A percentile compares a stretch with the other conserved stretches of the same genome.
Conservation (phyloP, 2,888 invertebrate species). For the Diarsia rubi region DNA sequence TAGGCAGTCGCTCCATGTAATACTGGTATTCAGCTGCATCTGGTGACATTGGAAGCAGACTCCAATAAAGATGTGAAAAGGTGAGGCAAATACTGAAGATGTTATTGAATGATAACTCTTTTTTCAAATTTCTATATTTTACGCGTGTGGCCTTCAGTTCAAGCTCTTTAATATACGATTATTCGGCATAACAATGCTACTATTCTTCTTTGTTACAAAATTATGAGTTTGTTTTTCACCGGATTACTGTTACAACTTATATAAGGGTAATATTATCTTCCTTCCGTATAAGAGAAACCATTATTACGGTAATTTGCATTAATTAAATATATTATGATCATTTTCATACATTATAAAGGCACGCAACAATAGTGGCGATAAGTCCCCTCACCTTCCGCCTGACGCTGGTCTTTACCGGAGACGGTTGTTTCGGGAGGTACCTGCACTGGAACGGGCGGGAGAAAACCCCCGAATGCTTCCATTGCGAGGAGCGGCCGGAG, state of each 20-base stretch:
- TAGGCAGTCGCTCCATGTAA: too few species aligned
- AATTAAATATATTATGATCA: neutral
- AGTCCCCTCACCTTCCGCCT: too few species aligned
- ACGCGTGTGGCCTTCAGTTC: conserved; percentile 11
- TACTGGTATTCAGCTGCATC: too few species aligned
- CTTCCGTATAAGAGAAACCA: neutral
- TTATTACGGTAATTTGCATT: neutral
- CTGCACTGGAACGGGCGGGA: too few species aligned
- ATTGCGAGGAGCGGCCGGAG: too few species aligned
- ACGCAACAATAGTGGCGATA: too few species aligned
- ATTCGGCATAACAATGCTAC: conserved; percentile 27
- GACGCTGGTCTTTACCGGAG: too few species aligned
- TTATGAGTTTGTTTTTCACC: conserved; percentile 46
- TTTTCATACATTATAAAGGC: neutral
- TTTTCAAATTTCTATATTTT: conserved; percentile 16
- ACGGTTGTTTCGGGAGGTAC: too few species aligned
- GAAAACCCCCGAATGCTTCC: too few species aligned
- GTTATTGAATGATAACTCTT: neutral
- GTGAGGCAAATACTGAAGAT: too few species aligned
- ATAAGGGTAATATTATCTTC: conserved; percentile 15
- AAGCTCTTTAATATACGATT: conserved; percentile 37
- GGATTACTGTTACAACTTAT: neutral
- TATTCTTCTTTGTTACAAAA: conserved; percentile 9
- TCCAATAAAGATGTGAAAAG: too few species aligned
- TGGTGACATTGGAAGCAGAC: too few species aligned